Evolutionary conservation across 2,888 invertebrate species (phyloP).

Genomic region (Nomada ferruginata): DNA sequence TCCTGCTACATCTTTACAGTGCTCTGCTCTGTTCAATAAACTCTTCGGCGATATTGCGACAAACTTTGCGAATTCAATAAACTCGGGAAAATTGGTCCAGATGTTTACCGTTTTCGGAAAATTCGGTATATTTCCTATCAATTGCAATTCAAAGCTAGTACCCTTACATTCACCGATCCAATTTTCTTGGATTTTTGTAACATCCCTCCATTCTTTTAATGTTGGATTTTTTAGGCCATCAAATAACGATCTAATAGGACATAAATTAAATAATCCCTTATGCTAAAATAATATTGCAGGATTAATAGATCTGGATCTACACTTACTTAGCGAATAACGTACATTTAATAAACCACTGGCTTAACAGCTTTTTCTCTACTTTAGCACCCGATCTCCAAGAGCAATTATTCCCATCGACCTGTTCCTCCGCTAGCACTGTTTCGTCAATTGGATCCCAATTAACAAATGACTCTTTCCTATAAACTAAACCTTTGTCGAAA

Average conservation of each 20-base stretch:
- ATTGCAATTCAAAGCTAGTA: slow-evolving; percentile 88
- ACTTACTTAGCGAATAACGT: slow-evolving; percentile 91
- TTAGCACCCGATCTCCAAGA: slow-evolving; percentile 99
- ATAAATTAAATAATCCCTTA: slow-evolving; percentile 8
- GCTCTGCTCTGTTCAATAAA: slow-evolving; percentile 84
- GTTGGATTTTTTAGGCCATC: slow-evolving; percentile 89
- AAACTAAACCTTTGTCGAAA: slow-evolving; percentile 92
- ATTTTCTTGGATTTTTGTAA: slow-evolving; percentile 92
- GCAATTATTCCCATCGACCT: slow-evolving; percentile 95
- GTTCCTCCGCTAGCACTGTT: slow-evolving; percentile 99
- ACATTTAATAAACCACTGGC: slow-evolving; percentile 98
- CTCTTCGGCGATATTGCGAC: slow-evolving; percentile 87
- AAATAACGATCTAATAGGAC: slow-evolving; percentile 82
- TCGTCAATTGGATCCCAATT: slow-evolving; percentile 99
- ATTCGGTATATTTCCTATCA: slow-evolving; percentile 81
- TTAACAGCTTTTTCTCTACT: slow-evolving; percentile 94
- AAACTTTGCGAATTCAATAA: slow-evolving; percentile 89
- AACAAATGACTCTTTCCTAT: slow-evolving; percentile 94
- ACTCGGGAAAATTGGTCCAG: slow-evolving; percentile 92
- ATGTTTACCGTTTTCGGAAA: slow-evolving; percentile 85
- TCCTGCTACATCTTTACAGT: slow-evolving; percentile 63
- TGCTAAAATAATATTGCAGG: background rate
- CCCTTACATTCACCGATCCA: slow-evolving; percentile 97
- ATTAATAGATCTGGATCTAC: background rate
- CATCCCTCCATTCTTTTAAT: slow-evolving; percentile 93